Evolutionary conservation across 2,888 invertebrate genomes (phyloP), one percentile per base, ranked within the genome.

Genomic region (Drymonia ruficornis): DNA sequence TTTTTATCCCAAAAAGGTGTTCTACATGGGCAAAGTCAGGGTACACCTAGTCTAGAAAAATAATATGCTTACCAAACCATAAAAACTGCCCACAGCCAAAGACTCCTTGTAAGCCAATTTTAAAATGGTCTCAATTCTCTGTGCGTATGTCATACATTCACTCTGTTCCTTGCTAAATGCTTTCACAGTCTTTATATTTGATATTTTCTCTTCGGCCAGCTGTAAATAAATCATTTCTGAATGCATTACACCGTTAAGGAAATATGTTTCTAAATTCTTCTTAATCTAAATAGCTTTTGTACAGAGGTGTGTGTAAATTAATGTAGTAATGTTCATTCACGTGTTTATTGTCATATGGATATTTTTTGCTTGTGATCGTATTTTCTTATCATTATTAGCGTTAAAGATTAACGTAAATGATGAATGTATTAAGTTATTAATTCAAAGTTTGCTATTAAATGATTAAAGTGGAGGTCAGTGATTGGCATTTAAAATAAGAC

Each of bases 161-260:
- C 94, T 94, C 9, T 91, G 80, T 84, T 99, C 99, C 74, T 97
- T 97, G 15, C 97, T 97, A 84, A 99, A 98, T 28, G 97, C 96
- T 86, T 98, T 96, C 0, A 99, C 99, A 2, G 99, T 99, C 79
- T 98, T 94, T 61, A 99, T 96, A 81, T 98, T 99, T 12, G 97
- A 95, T 64, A 98, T 96, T 72, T 96, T 96, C 84, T 99, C 99
- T 87, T 99, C 98, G 0, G 98, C 98, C 53, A 97, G 94, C 93
- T 97, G 74, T 31, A 70, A 78, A 58, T 9, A 31, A 1, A 50
- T n/a, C 36, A 48, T 48, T 43, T 40, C 15, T 28, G 13, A 44
- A 8, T 23, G 9, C 1, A 49, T 16, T 28, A 47, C 34, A 13
- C n/a, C 43, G 12, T 53, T 36, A 18, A 31, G 31, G 31, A 8